Evolutionary conservation across 1,140 invertebrate genomes (phyloP).

Genomic region (Pissodes strobi): DNA sequence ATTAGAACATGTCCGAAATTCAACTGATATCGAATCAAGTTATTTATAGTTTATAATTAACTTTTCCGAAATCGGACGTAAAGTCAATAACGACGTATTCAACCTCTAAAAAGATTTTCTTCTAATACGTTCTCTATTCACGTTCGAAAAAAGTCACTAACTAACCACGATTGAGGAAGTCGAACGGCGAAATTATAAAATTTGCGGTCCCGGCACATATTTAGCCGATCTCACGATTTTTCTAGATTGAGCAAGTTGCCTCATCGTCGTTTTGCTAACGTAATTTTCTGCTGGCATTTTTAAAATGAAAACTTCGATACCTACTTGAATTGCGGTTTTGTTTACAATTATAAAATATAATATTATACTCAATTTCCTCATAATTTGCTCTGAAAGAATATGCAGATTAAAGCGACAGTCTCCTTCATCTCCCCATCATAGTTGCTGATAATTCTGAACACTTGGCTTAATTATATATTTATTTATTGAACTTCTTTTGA

Average conservation of each 20-base stretch:
- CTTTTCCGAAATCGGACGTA: conserved; percentile 19
- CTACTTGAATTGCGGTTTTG: too few relatives aligned
- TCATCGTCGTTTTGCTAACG: conserved; percentile 33
- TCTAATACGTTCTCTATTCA: conserved; percentile 24
- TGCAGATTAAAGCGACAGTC: too few relatives aligned
- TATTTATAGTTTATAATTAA: conserved; percentile 20
- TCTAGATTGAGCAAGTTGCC: conserved; percentile 18
- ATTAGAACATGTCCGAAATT: too few relatives aligned
- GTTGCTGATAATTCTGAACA: too few relatives aligned
- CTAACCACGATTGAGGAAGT: conserved; percentile 32
- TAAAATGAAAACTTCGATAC: conserved; percentile 29
- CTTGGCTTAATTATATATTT: too few relatives aligned
- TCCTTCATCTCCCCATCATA: too few relatives aligned
- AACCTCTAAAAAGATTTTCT: conserved; percentile 3
- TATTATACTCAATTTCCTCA: too few relatives aligned
- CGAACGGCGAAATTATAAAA: conserved; percentile 32
- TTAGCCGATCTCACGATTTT: conserved; percentile 32
- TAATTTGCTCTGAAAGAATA: too few relatives aligned
- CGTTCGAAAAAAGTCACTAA: conserved; percentile 29
- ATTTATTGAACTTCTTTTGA: too few relatives aligned
- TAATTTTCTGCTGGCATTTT: conserved; percentile 27
- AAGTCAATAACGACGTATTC: conserved; percentile 26
- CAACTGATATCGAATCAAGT: too few relatives aligned
- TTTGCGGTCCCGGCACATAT: conserved; percentile 34
- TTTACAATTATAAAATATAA: too few relatives aligned